Evolutionary conservation across 2,113 vertebrate species (phyloP).

Genomic region (Polypterus senegalus): DNA sequence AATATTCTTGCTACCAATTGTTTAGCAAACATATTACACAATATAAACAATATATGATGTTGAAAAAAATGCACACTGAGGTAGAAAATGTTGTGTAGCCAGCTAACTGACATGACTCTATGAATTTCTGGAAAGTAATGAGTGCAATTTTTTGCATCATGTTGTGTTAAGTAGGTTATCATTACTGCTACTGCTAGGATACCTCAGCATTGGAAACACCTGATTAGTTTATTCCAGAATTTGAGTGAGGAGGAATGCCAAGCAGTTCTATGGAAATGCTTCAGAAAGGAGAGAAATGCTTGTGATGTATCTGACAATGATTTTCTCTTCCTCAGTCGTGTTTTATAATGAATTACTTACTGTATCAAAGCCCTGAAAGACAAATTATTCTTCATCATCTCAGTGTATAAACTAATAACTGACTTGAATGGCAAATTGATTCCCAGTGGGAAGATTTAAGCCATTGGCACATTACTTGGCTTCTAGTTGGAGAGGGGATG

Average conservation of each 20-base stretch:
- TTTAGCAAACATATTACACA: constrained; percentile 10
- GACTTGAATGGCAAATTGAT: not conserved
- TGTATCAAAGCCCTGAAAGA: constrained; percentile 10
- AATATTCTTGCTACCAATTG: constrained; percentile 7
- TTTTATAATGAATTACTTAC: constrained; percentile 7
- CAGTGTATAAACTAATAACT: constrained; percentile 9
- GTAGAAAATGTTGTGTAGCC: constrained; percentile 12
- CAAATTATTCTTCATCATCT: constrained; percentile 14
- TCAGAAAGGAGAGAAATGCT: constrained; percentile 4
- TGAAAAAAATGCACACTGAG: constrained; percentile 3
- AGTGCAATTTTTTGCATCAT: constrained; percentile 7
- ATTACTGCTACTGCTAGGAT: constrained; percentile 9
- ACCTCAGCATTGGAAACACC: constrained; percentile 6
- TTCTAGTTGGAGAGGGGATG: no score
- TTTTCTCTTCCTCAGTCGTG: constrained; percentile 12
- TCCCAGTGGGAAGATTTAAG: no score
- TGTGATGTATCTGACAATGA: constrained; percentile 5
- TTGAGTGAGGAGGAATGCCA: no score
- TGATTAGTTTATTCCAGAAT: constrained; percentile 6
- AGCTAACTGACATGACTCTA: constrained; percentile 10
- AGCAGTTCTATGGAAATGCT: constrained; percentile 13
- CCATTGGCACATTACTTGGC: no score
- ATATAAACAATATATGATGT: constrained; percentile 12
- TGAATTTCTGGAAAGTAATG: constrained; percentile 5
- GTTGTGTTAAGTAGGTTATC: constrained; percentile 2